phyloP scores from a whole-genome alignment of 2,888 invertebrate genomes.

The Smittia sp. region DNA sequence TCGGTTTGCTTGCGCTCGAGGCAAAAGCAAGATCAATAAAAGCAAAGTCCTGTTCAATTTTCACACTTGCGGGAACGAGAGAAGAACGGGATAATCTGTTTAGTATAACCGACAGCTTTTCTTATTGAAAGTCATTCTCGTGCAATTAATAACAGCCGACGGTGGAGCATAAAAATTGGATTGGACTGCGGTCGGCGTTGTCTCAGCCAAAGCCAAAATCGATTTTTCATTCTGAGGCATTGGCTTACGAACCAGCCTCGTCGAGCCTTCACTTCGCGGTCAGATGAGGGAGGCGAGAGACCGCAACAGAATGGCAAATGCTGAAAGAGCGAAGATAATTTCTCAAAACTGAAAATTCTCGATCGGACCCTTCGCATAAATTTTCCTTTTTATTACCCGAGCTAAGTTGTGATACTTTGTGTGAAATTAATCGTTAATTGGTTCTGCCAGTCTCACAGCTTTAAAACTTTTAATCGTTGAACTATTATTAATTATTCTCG shows the following conservation, averaged over 20 bases:
- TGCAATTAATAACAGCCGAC: constrained; percentile 35
- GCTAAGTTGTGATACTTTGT: constrained; percentile 1
- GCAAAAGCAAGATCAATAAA: constrained; percentile 6
- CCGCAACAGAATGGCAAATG: not conserved
- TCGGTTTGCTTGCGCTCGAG: not conserved
- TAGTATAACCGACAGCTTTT: constrained; percentile 18
- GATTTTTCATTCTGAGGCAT: constrained; percentile 11
- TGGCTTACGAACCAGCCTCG: no score
- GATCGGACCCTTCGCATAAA: constrained; percentile 3
- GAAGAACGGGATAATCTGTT: constrained; percentile 33
- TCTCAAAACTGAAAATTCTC: not conserved
- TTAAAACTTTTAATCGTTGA: no score
- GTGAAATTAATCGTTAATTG: not conserved
- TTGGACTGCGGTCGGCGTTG: not conserved
- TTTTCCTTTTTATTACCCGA: not conserved
- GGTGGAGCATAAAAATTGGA: not conserved
- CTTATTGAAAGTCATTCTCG: constrained; percentile 32
- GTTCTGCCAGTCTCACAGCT: not conserved
- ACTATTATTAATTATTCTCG: not conserved
- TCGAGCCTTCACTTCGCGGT: not conserved
- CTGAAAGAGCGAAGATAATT: constrained; percentile 7
- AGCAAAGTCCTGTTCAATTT: constrained; percentile 20
- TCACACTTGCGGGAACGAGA: constrained; percentile 1
- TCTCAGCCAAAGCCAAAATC: not conserved
- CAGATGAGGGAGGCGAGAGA: not conserved